Percentiles rank a stretch among this genome's conserved stretches.
Evolutionary conservation across 2,888 invertebrate species (phyloP).

Genomic region (Lottia scabra): DNA sequence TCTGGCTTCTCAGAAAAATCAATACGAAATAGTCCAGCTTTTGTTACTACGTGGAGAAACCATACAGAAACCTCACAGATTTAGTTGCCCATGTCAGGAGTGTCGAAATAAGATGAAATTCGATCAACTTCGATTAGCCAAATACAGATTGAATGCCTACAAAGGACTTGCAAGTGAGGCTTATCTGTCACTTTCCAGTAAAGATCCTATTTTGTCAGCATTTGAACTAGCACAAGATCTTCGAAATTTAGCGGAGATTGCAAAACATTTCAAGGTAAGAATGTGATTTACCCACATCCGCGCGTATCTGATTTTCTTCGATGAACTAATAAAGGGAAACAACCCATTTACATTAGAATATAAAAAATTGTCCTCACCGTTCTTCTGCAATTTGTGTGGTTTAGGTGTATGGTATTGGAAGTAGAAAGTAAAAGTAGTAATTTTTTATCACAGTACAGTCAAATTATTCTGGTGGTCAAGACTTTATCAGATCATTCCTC

Average conservation of each 20-base stretch:
- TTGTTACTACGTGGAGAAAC: slow-evolving; percentile 60
- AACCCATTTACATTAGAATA: no score
- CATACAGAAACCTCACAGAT: slow-evolving; percentile 65
- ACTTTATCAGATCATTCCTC: no score
- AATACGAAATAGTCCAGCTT: slow-evolving; percentile 64
- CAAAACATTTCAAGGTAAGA: slow-evolving; percentile 67
- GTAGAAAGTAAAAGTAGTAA: no score
- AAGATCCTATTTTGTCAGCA: slow-evolving; percentile 66
- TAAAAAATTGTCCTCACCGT: no score
- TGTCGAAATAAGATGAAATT: slow-evolving; percentile 59
- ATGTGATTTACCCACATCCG: no score
- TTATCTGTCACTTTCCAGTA: slow-evolving; percentile 65
- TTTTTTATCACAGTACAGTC: no score
- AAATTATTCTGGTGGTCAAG: no score
- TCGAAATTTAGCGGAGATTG: slow-evolving; percentile 54
- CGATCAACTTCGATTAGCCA: slow-evolving; percentile 66
- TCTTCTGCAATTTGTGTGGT: no score
- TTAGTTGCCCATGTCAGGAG: slow-evolving; percentile 61
- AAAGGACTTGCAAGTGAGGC: slow-evolving; percentile 64
- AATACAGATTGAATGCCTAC: slow-evolving; percentile 65
- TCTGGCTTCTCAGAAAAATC: slow-evolving; percentile 64
- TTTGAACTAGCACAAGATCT: slow-evolving; percentile 63
- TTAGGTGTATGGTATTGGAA: no score
- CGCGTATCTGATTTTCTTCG: no score
- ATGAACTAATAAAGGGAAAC: no score